Conservation (phyloP, 2,888 invertebrate genomes). For the Punctoribates punctum region DNA sequence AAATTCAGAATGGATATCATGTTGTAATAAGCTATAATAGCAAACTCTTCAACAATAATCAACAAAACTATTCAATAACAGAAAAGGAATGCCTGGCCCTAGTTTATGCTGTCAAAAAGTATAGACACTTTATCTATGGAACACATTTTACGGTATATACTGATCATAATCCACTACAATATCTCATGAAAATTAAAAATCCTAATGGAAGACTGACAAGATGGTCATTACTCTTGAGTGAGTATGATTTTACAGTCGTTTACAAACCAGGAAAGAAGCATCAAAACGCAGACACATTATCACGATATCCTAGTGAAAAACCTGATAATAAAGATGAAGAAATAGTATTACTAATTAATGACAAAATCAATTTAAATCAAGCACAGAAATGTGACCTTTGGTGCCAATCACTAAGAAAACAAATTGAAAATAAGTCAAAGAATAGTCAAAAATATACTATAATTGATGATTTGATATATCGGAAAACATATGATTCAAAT, state of each 20-base stretch:
- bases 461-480: too few species aligned
- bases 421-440: too few species aligned
- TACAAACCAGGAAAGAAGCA: conserved; percentile 54
- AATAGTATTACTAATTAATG: too few species aligned
- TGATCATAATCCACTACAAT: conserved; percentile 57
- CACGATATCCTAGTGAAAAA: conserved; percentile 48
- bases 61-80: conserved; percentile 54
- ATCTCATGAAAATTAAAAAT: conserved; percentile 54
- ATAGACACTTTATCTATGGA: conserved; percentile 54
- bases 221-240: conserved; percentile 55
- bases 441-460: too few species aligned
- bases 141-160: conserved; percentile 52
- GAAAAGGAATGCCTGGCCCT: conserved; percentile 54
- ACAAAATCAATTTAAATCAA: too few species aligned
- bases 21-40: neutral
- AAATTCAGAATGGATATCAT: neutral
- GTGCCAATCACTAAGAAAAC: too few species aligned
- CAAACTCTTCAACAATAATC: conserved; percentile 46
- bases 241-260: conserved; percentile 52
- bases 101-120: conserved; percentile 53
- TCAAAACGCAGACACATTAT: conserved; percentile 53
- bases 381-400: too few species aligned
- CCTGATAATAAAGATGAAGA: neutral
- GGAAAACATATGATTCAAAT: neutral
- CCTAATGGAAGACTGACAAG: conserved; percentile 54